These are phyloP conservation scores for Myxocyprinus asiaticus DNA, from an alignment of 2,113 vertebrate species.

Conservation along the genomic window DNA sequence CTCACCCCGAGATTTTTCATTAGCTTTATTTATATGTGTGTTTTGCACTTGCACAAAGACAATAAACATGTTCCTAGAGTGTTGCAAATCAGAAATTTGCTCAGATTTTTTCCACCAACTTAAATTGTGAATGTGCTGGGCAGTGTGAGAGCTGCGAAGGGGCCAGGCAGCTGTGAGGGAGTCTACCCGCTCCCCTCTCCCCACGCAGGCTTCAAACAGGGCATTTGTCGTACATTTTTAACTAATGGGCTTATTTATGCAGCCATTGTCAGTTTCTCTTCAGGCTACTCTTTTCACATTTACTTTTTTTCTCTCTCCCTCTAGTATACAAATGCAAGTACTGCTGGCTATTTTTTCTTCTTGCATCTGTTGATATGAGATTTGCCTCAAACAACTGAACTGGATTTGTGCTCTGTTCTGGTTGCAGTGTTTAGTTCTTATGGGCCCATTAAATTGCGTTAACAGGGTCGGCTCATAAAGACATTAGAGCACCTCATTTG, in stretches of 20 bases:
- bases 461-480: not conserved
- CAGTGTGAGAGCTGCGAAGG: conserved; percentile 49
- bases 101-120: conserved; percentile 84
- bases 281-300: conserved; percentile 41
- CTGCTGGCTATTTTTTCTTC: too few relatives aligned
- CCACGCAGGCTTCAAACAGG: conserved; percentile 40
- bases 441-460: not conserved
- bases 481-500: conserved; percentile 19
- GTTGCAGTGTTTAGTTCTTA: not conserved
- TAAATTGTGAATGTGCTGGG: conserved; percentile 57
- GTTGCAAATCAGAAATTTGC: conserved; percentile 94
- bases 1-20: conserved; percentile 80
- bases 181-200: conserved; percentile 23
- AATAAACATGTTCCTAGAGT: conserved; percentile 86
- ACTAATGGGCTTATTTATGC: conserved; percentile 59
- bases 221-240: conserved; percentile 57
- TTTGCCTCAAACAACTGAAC: conserved; percentile 32
- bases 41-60: conserved; percentile 84
- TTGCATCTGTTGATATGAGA: conserved; percentile 16
- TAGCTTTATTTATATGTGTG: conserved; percentile 84
- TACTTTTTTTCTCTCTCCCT: conserved; percentile 2
- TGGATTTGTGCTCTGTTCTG: conserved; percentile 10
- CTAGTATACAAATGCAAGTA: too few relatives aligned
- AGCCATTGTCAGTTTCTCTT: conserved; percentile 47
- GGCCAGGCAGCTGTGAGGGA: conserved; percentile 48